Evolutionary conservation across 2,888 invertebrate genomes (phyloP).

Genomic region (Pardosa pseudoannulata): DNA sequence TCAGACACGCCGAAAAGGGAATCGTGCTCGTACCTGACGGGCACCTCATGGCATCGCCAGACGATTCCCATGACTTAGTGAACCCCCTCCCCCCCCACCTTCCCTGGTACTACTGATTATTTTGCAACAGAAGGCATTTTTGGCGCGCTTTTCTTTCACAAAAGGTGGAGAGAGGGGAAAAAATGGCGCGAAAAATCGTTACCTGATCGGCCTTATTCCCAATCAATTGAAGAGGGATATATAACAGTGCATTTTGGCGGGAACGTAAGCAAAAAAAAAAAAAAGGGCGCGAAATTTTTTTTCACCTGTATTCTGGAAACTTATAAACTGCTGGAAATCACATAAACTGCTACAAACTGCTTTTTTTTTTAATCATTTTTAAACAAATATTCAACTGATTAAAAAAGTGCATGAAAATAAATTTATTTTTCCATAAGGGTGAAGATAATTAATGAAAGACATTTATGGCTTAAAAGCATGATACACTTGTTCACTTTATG

Average conservation of each 20-base stretch:
- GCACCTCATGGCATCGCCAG: slow-evolving; percentile 27
- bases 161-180: slow-evolving; percentile 23
- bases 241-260: background rate
- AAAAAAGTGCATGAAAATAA: no score
- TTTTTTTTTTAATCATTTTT: no score
- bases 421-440: no score
- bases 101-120: no score
- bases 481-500: no score
- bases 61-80: slow-evolving; percentile 51
- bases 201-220: background rate
- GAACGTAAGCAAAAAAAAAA: background rate
- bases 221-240: background rate
- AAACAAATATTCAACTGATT: no score
- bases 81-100: slow-evolving; percentile 3
- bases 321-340: no score
- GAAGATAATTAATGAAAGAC: no score
- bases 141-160: slow-evolving; percentile 37
- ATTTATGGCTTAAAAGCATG: no score
- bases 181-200: slow-evolving; percentile 62
- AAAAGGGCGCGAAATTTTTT: slow-evolving; percentile 11
- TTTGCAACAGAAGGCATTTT: slow-evolving; percentile 28
- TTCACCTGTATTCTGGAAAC: no score
- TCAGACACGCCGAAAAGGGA: slow-evolving; percentile 23
- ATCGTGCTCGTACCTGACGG: slow-evolving; percentile 32
- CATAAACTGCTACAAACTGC: no score